Conservation (phyloP, 1,140 invertebrate genomes). For the Ylistrum balloti region DNA sequence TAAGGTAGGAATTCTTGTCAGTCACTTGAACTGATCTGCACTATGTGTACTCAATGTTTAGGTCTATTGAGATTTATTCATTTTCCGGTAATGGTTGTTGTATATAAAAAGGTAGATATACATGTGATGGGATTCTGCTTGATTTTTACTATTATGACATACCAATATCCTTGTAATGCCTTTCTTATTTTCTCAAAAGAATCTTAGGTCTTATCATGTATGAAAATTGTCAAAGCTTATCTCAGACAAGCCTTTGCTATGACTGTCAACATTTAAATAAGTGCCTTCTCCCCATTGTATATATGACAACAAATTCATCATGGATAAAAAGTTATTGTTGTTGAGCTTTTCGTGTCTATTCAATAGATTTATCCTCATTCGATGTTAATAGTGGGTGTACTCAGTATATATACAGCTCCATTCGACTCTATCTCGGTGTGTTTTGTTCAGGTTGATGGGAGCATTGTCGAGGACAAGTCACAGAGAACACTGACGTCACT, state of each 20-base stretch:
- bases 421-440: neutral
- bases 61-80: too few species aligned
- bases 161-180: neutral
- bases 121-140: neutral
- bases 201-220: neutral
- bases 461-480: neutral
- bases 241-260: neutral
- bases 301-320: neutral
- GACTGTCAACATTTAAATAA: neutral
- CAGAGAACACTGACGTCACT: constrained; percentile 2
- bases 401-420: neutral
- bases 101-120: neutral
- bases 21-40: too few species aligned
- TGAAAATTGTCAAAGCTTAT: neutral
- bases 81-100: too few species aligned
- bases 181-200: neutral
- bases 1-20: too few species aligned
- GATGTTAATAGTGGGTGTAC: neutral
- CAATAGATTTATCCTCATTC: neutral
- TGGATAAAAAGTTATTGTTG: neutral
- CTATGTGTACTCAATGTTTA: too few species aligned
- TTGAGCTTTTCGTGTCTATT: neutral
- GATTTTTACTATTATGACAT: neutral
- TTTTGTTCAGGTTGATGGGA: neutral
- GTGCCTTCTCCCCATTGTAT: neutral